phyloP scores from a whole-genome alignment of 2,113 vertebrate species.

The Cyanoramphus novaezelandiae region DNA sequence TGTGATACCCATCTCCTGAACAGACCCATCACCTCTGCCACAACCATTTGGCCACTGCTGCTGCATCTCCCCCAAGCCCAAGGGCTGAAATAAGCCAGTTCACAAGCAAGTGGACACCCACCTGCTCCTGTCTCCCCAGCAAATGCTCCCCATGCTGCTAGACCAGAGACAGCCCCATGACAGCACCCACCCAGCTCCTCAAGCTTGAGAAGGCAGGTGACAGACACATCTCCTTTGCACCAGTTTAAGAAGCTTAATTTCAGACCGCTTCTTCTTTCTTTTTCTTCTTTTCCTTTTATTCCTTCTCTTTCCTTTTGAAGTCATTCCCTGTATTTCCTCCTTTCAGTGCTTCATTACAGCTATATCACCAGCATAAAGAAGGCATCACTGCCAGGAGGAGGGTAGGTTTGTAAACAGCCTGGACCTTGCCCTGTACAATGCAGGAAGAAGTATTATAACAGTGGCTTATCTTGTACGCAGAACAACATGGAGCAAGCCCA shows the following conservation, averaged over 20 bases:
- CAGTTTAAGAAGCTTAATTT: neutral
- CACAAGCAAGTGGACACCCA: neutral
- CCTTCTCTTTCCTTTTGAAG: neutral
- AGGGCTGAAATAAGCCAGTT: neutral
- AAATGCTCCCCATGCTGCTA: fast-evolving
- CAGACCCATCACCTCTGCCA: neutral
- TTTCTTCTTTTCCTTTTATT: too few relatives aligned
- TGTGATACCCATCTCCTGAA: fast-evolving
- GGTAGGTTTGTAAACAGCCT: neutral
- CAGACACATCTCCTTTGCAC: neutral
- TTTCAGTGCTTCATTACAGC: neutral
- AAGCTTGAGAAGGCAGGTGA: neutral
- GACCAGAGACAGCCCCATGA: neutral
- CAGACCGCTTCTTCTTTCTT: neutral
- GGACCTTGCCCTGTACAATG: neutral
- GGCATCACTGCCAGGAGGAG: neutral
- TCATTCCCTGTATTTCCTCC: neutral
- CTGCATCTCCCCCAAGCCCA: neutral
- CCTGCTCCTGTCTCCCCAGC: neutral
- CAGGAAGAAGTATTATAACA: neutral
- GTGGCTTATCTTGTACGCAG: neutral
- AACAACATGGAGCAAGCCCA: neutral
- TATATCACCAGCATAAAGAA: neutral
- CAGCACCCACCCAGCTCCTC: neutral
- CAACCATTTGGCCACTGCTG: neutral